These are phyloP conservation scores for Dynastes tityus DNA, from an alignment of 2,888 invertebrate genomes.

Conservation along the genomic window DNA sequence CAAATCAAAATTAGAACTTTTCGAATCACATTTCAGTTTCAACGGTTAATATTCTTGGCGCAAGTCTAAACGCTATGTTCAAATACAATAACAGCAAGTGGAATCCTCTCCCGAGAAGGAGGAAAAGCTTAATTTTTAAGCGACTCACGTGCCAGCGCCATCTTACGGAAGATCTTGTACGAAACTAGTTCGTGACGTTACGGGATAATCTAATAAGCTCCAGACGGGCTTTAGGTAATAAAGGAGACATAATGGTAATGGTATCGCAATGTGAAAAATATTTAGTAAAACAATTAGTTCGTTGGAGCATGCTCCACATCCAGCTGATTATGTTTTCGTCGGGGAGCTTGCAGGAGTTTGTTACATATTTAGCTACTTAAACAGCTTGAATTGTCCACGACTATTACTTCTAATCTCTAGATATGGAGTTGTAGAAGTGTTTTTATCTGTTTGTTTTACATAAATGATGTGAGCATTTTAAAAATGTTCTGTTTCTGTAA, in stretches of 20 bases:
- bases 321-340: too few relatives aligned
- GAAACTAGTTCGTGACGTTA: not conserved
- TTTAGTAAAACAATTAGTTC: too few relatives aligned
- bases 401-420: too few relatives aligned
- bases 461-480: too few relatives aligned
- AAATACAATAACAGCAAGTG: constrained; percentile 2
- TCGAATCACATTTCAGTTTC: not conserved
- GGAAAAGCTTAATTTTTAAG: not conserved
- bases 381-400: too few relatives aligned
- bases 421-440: too few relatives aligned
- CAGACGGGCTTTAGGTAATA: not conserved
- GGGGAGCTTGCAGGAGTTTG: too few relatives aligned
- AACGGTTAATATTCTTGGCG: not conserved
- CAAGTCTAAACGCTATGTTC: constrained; percentile 1
- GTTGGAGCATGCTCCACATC: too few relatives aligned
- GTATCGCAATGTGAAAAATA: too few relatives aligned
- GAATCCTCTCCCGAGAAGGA: not conserved
- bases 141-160: not conserved
- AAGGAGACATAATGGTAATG: not conserved
- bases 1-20: constrained; percentile 12
- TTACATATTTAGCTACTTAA: too few relatives aligned
- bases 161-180: not conserved
- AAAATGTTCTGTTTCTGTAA: not conserved
- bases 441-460: too few relatives aligned
- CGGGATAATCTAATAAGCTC: not conserved